Base-by-base conservation (phyloP, 2,888 invertebrate species). In the Morpho helenor region DNA sequence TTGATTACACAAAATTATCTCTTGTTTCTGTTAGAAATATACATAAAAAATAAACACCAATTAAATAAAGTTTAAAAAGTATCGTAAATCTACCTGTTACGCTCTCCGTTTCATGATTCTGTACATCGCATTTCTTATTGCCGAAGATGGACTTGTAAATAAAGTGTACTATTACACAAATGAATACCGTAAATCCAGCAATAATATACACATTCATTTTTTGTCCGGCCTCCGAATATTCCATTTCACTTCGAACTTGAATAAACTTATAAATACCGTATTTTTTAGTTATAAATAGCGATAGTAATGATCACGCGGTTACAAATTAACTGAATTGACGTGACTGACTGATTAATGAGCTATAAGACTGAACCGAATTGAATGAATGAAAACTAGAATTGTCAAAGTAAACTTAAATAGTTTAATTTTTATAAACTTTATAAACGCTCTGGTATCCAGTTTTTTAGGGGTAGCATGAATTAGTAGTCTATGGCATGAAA, bases 231-330 rank as follows among this genome's bases (percentile, higher is more conserved):
- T 78, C 72, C 70, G 74, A 74, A 62, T 85, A 84, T 71, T 79
- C 82, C 85, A 87, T 87, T 87, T 88, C 85, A 88, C 84, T 79
- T 69, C 87, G 72, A 74, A 83, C 67, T 80, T 66, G 74, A 69
- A 67, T 74, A 71, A 50, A 58, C 49, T 68, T 75, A 72, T 74
- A 46, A 44, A 50, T 49, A 54, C 49, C 53, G 60, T 31, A 60
- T 59, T 47, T 41, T 54, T 42, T 52, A 46, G 10, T 53, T 52
- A 52, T 45, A 50, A 62, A 59, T 62, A 64, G 62, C 59, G 56
- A 60, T 63, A 62, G 65, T 60, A 65, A 62, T 64, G 71, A 79
- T 85, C 84, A 85, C 88, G 83, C 87, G 83, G 79, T 80, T 71
- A 77, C 75, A 77, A 69, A 68, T 64, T 69, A 64, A 65, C 70